Base-by-base conservation (phyloP, 2,888 invertebrate genomes). In the Hylaea fasciaria region DNA sequence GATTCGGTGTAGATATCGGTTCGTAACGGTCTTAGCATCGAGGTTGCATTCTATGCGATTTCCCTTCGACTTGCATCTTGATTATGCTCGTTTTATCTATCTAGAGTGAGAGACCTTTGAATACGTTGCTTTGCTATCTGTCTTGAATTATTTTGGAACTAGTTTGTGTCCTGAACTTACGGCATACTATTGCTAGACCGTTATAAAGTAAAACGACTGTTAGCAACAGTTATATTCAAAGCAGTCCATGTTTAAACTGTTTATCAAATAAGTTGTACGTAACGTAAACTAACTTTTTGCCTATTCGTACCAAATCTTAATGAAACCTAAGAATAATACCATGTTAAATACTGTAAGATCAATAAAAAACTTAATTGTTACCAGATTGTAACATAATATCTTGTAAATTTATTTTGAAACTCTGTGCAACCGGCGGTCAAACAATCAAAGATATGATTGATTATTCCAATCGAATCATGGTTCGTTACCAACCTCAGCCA, bases 401-500 rank as follows among this genome's bases (percentile, higher is more conserved):
- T 60, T 55, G 57, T 50, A 64, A 73, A 68, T 72, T 73, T 69
- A 75, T 72, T 76, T 77, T 78, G 71, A 74, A 79, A 79, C 80
- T 76, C 77, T 76, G 75, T 79, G 57, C 48, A 78, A 73, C 71
- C 78, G 81, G 80, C 81, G 82, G 85, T 85, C 86, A 87, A 85
- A 90, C 86, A 88, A 86, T 88, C 86, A 84, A 81, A 86, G 82
- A 83, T 87, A 84, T 90, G 90, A 91, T 91, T 91, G 91, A 91
- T 91, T 89, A 89, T 89, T 85, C 84, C 83, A 82, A 89, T 89
- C 82, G 82, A 84, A 84, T 81, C 85, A 88, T 81, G 91, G 85
- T 88, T 91, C 89, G 91, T 91, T 91, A 89, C 81, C 77, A 81
- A 80, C 86, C 86, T 82, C 90, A 87, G 76, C 85, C 89, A 87